A percentile compares a stretch with the other conserved stretches of the same genome.
Conservation (phyloP, 2,888 invertebrate genomes). For the Lasioglossum pauxillum region DNA sequence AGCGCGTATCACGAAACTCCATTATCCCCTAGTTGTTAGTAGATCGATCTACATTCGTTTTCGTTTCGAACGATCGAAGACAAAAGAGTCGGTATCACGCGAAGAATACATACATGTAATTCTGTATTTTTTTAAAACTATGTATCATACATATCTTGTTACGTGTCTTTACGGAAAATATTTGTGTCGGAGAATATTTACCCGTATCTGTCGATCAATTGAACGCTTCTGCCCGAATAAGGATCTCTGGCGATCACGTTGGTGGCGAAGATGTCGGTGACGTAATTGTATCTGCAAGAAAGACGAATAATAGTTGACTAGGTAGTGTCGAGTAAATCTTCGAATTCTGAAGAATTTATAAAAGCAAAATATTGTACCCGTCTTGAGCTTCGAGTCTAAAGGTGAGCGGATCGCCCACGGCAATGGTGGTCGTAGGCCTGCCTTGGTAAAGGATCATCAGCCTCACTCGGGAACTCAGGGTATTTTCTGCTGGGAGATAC, state of each 20-base stretch:
- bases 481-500: constrained; percentile 96
- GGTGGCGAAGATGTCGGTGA: constrained; percentile 95
- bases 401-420: constrained; percentile 95
- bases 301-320: neutral
- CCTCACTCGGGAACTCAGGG: constrained; percentile 94
- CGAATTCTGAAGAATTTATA: neutral
- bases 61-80: neutral
- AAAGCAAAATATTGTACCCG: constrained; percentile 84
- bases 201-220: constrained; percentile 95
- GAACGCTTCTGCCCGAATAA: constrained; percentile 95
- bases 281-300: constrained; percentile 88
- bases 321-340: neutral
- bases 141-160: neutral
- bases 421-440: constrained; percentile 95
- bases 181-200: constrained; percentile 82
- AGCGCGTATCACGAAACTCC: constrained; percentile 16
- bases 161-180: neutral
- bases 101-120: neutral
- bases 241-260: constrained; percentile 97
- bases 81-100: neutral
- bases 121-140: too few relatives aligned
- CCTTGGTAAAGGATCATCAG: constrained; percentile 95
- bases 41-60: constrained; percentile 2
- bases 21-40: constrained; percentile 9
- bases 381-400: constrained; percentile 95